Percentiles rank a stretch among this genome's conserved stretches.
Conservation (phyloP, 2,113 vertebrate genomes). For the Semnopithecus entellus region DNA sequence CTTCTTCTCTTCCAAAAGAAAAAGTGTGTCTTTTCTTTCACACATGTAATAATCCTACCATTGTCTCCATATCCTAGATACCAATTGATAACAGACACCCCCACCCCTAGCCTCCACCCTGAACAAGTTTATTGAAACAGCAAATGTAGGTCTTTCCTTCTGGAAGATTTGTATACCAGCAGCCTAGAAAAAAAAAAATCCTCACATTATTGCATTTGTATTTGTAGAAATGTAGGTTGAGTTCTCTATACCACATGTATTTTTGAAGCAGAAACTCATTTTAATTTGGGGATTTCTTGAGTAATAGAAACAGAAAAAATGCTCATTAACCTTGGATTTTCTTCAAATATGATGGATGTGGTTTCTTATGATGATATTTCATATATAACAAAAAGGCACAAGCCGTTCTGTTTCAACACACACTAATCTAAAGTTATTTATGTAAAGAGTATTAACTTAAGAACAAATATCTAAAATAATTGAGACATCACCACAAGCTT, state of each 20-base stretch:
- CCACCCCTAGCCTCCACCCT: background rate
- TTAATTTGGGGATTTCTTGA: slow-evolving; percentile 27
- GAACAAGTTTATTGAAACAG: background rate
- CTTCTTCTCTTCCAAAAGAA: background rate
- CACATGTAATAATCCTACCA: background rate
- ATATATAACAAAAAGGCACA: background rate
- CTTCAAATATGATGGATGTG: slow-evolving; percentile 13
- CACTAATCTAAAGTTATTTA: background rate
- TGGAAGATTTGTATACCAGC: background rate
- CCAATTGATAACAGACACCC: background rate
- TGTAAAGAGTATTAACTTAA: slow-evolving; percentile 8
- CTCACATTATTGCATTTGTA: background rate
- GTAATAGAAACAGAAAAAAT: background rate
- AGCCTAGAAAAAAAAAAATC: background rate
- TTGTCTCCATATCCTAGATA: background rate
- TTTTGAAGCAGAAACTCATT: background rate
- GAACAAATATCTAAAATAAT: slow-evolving; percentile 58
- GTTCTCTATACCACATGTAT: background rate
- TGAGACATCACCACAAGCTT: background rate
- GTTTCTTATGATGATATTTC: slow-evolving; percentile 15
- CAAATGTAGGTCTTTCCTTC: background rate
- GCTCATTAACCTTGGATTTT: slow-evolving; percentile 42
- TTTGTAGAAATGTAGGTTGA: background rate
- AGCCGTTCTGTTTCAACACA: background rate
- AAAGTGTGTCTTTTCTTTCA: background rate